Percentiles rank a stretch among this genome's conserved stretches.
These are phyloP conservation scores for Gadus chalcogrammus DNA, from an alignment of 2,113 vertebrate species.

Conservation along the genomic window DNA sequence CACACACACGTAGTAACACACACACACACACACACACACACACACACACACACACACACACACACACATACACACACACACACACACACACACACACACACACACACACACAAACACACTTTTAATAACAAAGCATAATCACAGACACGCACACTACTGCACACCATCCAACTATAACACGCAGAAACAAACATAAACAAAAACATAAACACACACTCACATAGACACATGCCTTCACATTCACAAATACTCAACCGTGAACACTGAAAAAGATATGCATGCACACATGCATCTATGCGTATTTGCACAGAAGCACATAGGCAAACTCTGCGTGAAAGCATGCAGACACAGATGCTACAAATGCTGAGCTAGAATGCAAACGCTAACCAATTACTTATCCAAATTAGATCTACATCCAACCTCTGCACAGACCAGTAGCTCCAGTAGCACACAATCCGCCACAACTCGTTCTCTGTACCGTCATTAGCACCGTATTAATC, in stretches of 20 bases:
- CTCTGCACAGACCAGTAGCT: too few species aligned
- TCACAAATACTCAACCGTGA: too few species aligned
- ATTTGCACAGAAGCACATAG: neutral
- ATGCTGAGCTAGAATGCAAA: too few species aligned
- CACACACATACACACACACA: neutral
- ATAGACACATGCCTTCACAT: neutral
- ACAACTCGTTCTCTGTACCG: too few species aligned
- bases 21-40: neutral
- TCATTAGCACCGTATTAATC: too few species aligned
- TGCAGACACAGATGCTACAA: conserved; percentile 1
- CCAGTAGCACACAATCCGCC: too few species aligned
- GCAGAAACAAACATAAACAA: neutral
- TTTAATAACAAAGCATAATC: neutral
- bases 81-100: neutral
- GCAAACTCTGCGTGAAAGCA: neutral
- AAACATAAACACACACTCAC: neutral
- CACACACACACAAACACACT: neutral
- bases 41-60: neutral
- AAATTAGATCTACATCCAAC: too few species aligned
- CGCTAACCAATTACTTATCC: neutral
- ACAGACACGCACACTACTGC: neutral
- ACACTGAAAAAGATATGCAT: neutral
- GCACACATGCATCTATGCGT: neutral
- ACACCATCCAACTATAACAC: too few species aligned
- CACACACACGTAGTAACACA: neutral